Percentiles rank a stretch among this genome's conserved stretches.
phyloP scores from a whole-genome alignment of 2,797 vertebrate species.

The Sebastes hubbsi region DNA sequence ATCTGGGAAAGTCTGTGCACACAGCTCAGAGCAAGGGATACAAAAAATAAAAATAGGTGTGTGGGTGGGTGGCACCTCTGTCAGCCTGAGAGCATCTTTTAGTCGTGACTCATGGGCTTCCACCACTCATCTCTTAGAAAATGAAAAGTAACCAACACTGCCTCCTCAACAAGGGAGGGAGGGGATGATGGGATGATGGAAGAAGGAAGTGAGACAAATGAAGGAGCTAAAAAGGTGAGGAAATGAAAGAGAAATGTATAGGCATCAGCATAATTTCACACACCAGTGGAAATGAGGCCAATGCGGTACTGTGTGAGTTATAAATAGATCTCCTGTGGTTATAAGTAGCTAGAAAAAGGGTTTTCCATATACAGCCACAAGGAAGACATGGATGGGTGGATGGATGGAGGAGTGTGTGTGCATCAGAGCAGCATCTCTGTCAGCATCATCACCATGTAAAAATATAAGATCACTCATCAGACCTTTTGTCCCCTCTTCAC shows the following conservation, averaged over 20 bases:
- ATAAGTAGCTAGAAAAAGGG: conserved; percentile 21
- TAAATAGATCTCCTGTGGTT: conserved; percentile 65
- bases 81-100: conserved; percentile 25
- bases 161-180: conserved; percentile 4
- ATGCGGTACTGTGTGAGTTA: conserved; percentile 57
- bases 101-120: conserved; percentile 69
- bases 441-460: neutral
- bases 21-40: neutral
- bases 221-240: conserved; percentile 37
- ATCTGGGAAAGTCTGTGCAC: neutral
- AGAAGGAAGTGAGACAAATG: conserved; percentile 2
- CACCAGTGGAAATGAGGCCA: conserved; percentile 70
- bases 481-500: neutral
- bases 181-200: too few species aligned
- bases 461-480: neutral
- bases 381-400: neutral
- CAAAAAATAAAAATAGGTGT: neutral
- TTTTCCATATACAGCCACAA: conserved; percentile 14
- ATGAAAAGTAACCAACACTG: conserved; percentile 21
- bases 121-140: conserved; percentile 46
- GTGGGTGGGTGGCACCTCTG: conserved; percentile 15
- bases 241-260: conserved; percentile 50
- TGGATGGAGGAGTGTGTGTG: neutral
- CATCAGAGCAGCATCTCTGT: neutral
- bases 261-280: conserved; percentile 69